These are phyloP conservation scores for Etheostoma spectabile DNA, from an alignment of 2,113 vertebrate genomes.

Conservation along the genomic window DNA sequence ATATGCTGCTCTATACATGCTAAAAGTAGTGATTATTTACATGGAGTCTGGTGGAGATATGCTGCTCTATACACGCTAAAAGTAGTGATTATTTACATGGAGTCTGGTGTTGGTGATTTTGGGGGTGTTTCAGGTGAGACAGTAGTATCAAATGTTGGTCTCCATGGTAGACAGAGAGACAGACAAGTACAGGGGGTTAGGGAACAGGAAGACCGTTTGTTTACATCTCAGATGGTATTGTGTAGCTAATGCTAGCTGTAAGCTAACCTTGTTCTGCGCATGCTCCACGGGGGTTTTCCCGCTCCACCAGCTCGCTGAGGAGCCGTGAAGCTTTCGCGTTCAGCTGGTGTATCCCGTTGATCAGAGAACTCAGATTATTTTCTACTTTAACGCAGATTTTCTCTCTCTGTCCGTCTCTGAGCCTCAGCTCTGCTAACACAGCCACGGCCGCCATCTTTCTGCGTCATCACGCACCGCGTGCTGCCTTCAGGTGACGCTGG, in stretches of 20 bases:
- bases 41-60: too few species aligned
- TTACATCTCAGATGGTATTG: too few species aligned
- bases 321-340: slow-evolving; percentile 59
- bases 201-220: too few species aligned
- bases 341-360: slow-evolving; percentile 49
- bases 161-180: too few species aligned
- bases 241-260: not conserved
- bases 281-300: slow-evolving; percentile 53
- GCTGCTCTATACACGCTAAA: too few species aligned
- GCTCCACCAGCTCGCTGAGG: slow-evolving; percentile 75
- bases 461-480: not conserved
- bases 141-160: too few species aligned
- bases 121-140: too few species aligned
- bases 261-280: slow-evolving; percentile 39
- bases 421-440: slow-evolving; percentile 63
- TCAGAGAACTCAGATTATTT: slow-evolving; percentile 64
- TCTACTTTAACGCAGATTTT: slow-evolving; percentile 60
- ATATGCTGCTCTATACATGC: too few species aligned
- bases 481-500: not conserved
- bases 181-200: too few species aligned
- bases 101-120: too few species aligned
- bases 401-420: slow-evolving; percentile 62
- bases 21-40: too few species aligned
- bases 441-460: slow-evolving; percentile 63
- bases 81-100: too few species aligned